A percentile compares a stretch with the other conserved stretches of the same genome.
Evolutionary conservation across 1,140 invertebrate genomes (phyloP).

Genomic region (Aradophagus sp.): DNA sequence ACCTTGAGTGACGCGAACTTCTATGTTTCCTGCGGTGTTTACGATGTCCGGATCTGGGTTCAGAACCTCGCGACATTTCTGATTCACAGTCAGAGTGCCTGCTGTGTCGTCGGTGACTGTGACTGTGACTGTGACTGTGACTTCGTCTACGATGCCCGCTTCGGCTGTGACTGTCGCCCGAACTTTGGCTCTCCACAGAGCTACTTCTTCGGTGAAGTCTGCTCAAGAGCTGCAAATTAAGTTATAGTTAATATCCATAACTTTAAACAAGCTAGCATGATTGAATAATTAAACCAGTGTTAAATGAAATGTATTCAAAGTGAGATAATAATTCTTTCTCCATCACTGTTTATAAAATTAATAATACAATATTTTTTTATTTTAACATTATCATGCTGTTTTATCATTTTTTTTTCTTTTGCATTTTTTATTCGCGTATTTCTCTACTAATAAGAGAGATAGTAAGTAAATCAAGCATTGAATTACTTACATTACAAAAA

Average conservation of each 20-base stretch:
- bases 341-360: too few relatives aligned
- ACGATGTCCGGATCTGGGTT: constrained; percentile 80
- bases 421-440: too few relatives aligned
- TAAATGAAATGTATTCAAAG: too few relatives aligned
- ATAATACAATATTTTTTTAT: too few relatives aligned
- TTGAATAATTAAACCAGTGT: too few relatives aligned
- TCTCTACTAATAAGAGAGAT: too few relatives aligned
- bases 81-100: constrained; percentile 91
- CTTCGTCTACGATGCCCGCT: constrained; percentile 71
- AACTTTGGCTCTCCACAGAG: constrained; percentile 91
- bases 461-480: too few relatives aligned
- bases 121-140: constrained; percentile 80
- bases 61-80: constrained; percentile 87
- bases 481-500: too few relatives aligned
- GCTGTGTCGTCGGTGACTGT: constrained; percentile 85
- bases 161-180: constrained; percentile 75
- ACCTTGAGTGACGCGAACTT: constrained; percentile 72
- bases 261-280: neutral
- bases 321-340: too few relatives aligned
- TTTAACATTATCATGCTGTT: too few relatives aligned
- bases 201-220: constrained; percentile 74
- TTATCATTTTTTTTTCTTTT: too few relatives aligned
- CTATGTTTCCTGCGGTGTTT: constrained; percentile 82
- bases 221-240: constrained; percentile 69
- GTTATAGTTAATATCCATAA: constrained; percentile 4